Base-by-base conservation (phyloP, 2,113 vertebrate genomes). In the Platycercus adscitus region DNA sequence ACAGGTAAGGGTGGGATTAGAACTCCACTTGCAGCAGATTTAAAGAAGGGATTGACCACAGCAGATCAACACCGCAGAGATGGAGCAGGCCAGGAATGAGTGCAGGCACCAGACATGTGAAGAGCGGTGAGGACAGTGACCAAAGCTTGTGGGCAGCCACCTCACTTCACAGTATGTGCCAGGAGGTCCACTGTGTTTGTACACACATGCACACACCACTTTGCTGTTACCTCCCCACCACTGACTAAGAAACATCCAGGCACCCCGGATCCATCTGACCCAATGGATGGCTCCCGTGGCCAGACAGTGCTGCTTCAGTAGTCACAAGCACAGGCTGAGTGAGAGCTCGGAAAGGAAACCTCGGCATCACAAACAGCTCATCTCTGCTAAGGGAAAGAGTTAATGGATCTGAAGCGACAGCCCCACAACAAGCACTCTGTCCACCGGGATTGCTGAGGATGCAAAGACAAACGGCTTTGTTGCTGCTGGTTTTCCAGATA, bases 401-500 rank as follows among this genome's bases (percentile, higher is more conserved):
- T 2, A 64, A 64, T 1, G 20, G 56, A 58, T 0, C 4, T 8
- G 3, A 18, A 73, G 35, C 1, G 16, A 81, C 58, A 52, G 24
- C 24, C 69, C 37, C 85, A 41, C 25, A 63, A 35, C 8, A 1
- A 75, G 15, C 0, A 3, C 17, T 23, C 9, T 31, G 7, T 23
- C 28, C 8, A 0, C 23, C 17, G 0, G 2, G 21, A 24, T 10
- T n/a, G 29, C 1, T 66, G 37, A 7, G n/a, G 33, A 11, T 1
- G 4, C 20, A 29, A 37, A 63, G 4, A 12, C 1, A 6, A 43
- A 17, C 0, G 1, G 24, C 18, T 58, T 24, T n/a, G 37, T 7
- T 3, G 29, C 10, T 9, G 9, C 3, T 63, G 6, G 17, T 35
- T 46, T n/a, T 23, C 41, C 63, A 61, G 33, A 29, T 1, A 11